Conservation (phyloP, 1,140 invertebrate genomes). For the Drosophila micromelanica region DNA sequence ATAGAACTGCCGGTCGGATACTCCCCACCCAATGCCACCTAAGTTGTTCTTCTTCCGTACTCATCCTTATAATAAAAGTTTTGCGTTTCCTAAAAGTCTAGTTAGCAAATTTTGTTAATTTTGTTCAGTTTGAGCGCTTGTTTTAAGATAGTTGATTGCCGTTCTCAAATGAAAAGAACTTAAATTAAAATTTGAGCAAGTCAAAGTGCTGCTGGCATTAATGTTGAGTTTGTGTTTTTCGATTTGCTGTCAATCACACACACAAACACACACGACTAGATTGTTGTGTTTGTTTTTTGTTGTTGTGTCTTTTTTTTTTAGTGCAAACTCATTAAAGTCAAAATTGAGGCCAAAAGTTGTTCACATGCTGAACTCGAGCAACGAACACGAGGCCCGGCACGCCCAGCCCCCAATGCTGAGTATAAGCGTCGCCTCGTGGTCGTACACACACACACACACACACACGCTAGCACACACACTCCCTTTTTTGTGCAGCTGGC, state of each 20-base stretch:
- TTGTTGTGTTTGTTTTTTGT: slow-evolving; percentile 11
- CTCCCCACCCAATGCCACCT: too few species aligned
- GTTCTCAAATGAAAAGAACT: too few species aligned
- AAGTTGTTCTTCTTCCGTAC: too few species aligned
- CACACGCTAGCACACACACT: neutral
- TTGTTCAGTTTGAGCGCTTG: neutral
- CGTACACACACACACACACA: neutral
- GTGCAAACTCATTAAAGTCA: slow-evolving; percentile 27
- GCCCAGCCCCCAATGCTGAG: slow-evolving; percentile 4
- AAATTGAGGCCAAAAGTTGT: slow-evolving; percentile 33
- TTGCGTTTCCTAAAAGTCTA: too few species aligned
- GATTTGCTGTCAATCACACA: slow-evolving; percentile 1
- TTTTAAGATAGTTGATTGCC: neutral
- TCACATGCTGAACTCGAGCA: slow-evolving; percentile 10
- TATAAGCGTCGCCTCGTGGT: neutral
- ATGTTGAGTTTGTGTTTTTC: neutral
- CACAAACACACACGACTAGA: neutral
- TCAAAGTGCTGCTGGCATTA: neutral
- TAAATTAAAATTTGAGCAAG: neutral
- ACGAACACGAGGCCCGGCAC: neutral
- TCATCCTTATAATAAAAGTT: too few species aligned
- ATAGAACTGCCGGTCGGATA: too few species aligned
- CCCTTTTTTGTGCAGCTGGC: too few species aligned
- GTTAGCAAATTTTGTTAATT: neutral
- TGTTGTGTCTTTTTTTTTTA: slow-evolving; percentile 6